Conservation (phyloP, 2,797 vertebrate species). For the Natrix natrix region DNA sequence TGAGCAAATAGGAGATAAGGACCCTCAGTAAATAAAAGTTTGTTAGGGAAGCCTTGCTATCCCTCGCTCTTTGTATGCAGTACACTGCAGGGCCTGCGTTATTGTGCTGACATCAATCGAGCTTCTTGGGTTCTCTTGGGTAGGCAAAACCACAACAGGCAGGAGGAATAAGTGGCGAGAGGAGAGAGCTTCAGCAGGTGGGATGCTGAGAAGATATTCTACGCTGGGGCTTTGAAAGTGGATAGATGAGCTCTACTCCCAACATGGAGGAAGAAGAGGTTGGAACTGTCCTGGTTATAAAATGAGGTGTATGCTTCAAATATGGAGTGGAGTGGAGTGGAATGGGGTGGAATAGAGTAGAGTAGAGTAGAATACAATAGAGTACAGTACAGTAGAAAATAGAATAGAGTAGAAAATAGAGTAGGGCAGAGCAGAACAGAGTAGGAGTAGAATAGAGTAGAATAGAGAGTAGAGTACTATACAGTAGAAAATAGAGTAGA, state of each 20-base stretch:
- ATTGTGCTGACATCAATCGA: constrained; percentile 53
- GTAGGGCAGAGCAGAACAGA: too few species aligned
- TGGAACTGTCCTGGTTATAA: constrained; percentile 43
- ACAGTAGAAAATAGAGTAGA: too few species aligned
- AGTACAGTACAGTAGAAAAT: too few species aligned
- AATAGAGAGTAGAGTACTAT: too few species aligned
- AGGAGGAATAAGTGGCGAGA: constrained; percentile 66
- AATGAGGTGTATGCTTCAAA: constrained; percentile 44
- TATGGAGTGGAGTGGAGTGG: constrained; percentile 5
- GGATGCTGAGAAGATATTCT: constrained; percentile 55
- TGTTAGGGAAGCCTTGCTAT: constrained; percentile 56
- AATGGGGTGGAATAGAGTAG: neutral
- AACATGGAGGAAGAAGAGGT: constrained; percentile 47
- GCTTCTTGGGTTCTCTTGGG: constrained; percentile 58
- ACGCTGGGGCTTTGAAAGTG: constrained; percentile 36
- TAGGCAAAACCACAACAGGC: constrained; percentile 61
- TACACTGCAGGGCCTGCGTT: constrained; percentile 60
- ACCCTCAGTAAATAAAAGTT: constrained; percentile 74
- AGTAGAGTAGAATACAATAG: neutral
- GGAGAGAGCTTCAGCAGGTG: constrained; percentile 62
- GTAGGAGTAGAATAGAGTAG: too few species aligned
- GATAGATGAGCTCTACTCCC: constrained; percentile 48
- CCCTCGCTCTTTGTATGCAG: constrained; percentile 47
- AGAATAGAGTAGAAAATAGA: too few species aligned
- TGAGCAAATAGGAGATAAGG: constrained; percentile 71